Conservation (phyloP, 2,797 vertebrate species). For the Schizopygopsis pylzovi region DNA sequence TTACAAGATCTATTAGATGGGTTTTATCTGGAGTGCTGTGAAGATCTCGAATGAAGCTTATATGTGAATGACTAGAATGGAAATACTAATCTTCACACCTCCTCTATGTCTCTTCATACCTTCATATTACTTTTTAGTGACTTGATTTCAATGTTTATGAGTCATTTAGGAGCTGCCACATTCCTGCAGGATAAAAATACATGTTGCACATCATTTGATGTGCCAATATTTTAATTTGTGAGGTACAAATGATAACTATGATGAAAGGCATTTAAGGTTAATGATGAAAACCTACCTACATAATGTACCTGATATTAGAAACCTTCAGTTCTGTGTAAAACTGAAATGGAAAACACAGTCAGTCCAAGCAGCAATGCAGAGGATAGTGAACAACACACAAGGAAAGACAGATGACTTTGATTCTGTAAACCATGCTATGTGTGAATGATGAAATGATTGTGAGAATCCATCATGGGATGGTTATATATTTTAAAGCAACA, state of each 20-base stretch:
- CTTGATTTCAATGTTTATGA: not conserved
- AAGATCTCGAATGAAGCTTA: not conserved
- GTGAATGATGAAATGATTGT: not conserved
- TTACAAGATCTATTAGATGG: not conserved
- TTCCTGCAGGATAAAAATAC: not conserved
- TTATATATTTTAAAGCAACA: not conserved
- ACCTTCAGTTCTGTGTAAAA: not conserved
- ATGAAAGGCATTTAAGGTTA: not conserved
- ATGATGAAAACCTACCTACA: not conserved
- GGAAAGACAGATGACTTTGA: not conserved
- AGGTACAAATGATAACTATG: not conserved
- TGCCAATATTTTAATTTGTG: not conserved
- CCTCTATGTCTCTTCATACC: not conserved
- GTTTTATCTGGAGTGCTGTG: not conserved
- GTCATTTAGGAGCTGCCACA: not conserved
- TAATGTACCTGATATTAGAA: not conserved
- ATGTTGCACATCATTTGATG: not conserved
- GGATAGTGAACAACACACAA: not conserved
- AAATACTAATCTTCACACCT: not conserved
- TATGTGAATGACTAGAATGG: not conserved
- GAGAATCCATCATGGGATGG: not conserved
- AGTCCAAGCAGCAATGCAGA: not conserved
- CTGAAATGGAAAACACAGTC: not conserved
- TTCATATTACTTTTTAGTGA: slow-evolving; percentile 7
- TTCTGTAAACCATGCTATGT: not conserved